Percentiles rank a stretch among this genome's conserved stretches.
phyloP scores from a whole-genome alignment of 2,113 vertebrate species.

The Hymenochirus boettgeri region DNA sequence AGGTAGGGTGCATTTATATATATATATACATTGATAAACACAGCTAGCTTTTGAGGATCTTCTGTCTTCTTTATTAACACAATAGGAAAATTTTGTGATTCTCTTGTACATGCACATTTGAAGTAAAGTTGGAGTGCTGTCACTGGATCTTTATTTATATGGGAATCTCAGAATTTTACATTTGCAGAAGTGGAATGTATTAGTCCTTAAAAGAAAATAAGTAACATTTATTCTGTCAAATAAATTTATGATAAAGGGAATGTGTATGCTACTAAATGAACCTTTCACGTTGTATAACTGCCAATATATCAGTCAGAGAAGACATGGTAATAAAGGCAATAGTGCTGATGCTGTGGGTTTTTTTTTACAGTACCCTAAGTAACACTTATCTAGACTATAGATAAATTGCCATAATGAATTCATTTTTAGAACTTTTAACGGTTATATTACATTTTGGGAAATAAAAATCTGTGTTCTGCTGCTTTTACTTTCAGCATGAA shows the following conservation, averaged over 20 bases:
- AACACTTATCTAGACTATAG: background rate
- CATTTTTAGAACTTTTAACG: conserved; percentile 27
- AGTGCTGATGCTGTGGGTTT: background rate
- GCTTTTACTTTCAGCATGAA: conserved; percentile 20
- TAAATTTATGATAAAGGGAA: conserved; percentile 3
- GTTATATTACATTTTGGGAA: conserved; percentile 6
- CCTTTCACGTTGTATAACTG: background rate
- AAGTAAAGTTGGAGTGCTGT: no score
- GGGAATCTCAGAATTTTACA: no score
- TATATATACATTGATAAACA: no score
- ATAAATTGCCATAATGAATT: conserved; percentile 19
- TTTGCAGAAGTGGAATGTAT: background rate
- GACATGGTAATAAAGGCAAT: background rate
- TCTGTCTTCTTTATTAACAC: no score
- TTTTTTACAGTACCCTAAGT: background rate
- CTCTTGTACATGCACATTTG: no score
- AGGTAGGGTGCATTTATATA: no score
- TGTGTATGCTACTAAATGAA: background rate
- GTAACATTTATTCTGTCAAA: background rate
- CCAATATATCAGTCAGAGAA: background rate
- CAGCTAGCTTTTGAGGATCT: no score
- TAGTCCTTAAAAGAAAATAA: background rate
- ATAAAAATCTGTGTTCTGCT: conserved; percentile 21
- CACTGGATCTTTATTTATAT: no score
- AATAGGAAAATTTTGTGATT: no score